Percentiles rank a stretch among this genome's conserved stretches.
Evolutionary conservation across 2,113 vertebrate species (phyloP).

Genomic region (Cichladusa arquata): DNA sequence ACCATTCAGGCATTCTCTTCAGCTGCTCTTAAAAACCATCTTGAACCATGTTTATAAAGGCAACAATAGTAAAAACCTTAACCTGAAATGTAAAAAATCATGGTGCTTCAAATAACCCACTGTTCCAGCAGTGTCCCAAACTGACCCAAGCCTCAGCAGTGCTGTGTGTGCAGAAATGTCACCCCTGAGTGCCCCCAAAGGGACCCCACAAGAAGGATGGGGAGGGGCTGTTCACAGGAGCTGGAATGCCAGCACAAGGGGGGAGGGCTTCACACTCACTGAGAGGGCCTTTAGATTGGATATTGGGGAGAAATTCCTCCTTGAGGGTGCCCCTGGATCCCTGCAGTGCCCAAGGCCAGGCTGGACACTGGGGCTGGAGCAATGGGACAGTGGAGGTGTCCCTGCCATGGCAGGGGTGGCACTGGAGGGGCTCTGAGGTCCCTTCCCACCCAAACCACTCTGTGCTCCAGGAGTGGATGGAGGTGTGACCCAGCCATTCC

Average conservation of each 20-base stretch:
- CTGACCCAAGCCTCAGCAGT: fast-evolving
- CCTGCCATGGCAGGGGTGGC: background rate
- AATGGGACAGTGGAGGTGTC: background rate
- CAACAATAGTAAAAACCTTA: background rate
- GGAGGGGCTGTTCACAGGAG: background rate
- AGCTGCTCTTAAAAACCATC: background rate
- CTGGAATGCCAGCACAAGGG: background rate
- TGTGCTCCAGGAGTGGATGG: background rate
- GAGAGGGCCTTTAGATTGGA: background rate
- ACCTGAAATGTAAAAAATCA: background rate
- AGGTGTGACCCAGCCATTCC: background rate
- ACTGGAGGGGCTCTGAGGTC: background rate
- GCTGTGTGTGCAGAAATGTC: background rate
- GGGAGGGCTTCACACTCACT: background rate
- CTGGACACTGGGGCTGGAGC: background rate
- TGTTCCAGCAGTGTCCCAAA: fast-evolving
- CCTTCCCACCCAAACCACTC: background rate
- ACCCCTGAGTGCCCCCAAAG: background rate
- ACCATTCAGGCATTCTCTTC: background rate
- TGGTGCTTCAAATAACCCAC: background rate
- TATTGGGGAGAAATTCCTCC: background rate
- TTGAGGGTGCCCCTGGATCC: background rate
- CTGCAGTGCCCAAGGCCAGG: background rate
- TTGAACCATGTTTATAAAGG: background rate
- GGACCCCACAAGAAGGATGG: background rate